Evolutionary conservation across 2,113 vertebrate genomes (phyloP).

Genomic region (Odobenus rosmarus): DNA sequence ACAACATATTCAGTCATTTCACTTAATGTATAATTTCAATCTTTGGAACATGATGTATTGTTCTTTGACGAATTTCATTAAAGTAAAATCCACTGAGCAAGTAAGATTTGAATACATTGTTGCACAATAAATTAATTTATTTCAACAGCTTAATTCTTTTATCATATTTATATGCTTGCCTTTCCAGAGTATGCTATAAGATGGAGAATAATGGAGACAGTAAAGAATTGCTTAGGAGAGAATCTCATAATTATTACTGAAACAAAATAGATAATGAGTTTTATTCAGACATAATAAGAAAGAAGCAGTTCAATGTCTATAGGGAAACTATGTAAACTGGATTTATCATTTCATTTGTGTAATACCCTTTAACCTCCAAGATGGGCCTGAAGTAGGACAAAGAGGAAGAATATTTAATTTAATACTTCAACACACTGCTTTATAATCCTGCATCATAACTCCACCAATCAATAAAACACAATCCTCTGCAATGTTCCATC

Average conservation of each 20-base stretch:
- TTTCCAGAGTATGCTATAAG: slow-evolving; percentile 84
- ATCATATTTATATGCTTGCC: slow-evolving; percentile 86
- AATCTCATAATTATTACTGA: slow-evolving; percentile 86
- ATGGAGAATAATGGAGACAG: slow-evolving; percentile 75
- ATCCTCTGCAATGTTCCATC: slow-evolving; percentile 76
- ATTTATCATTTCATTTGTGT: slow-evolving; percentile 83
- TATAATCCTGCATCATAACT: slow-evolving; percentile 76
- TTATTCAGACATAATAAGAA: slow-evolving; percentile 81
- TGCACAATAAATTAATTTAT: slow-evolving; percentile 89
- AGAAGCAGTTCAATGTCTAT: slow-evolving; percentile 72
- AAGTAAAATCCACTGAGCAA: slow-evolving; percentile 86
- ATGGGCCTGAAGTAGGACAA: slow-evolving; percentile 68
- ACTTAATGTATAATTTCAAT: slow-evolving; percentile 86
- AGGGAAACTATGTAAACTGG: slow-evolving; percentile 70
- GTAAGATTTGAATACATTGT: slow-evolving; percentile 86
- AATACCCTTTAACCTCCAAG: slow-evolving; percentile 79
- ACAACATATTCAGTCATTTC: slow-evolving; percentile 82
- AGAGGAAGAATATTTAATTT: slow-evolving; percentile 80
- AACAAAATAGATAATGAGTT: slow-evolving; percentile 88
- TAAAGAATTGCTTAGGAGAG: slow-evolving; percentile 83
- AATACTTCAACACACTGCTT: slow-evolving; percentile 76
- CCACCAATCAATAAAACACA: slow-evolving; percentile 79
- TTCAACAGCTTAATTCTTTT: slow-evolving; percentile 90
- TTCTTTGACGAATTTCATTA: slow-evolving; percentile 88
- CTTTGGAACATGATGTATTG: slow-evolving; percentile 83